Percentiles rank a stretch among this genome's conserved stretches.
Evolutionary conservation across 2,113 vertebrate genomes (phyloP).

Genomic region (Melospiza melodia): DNA sequence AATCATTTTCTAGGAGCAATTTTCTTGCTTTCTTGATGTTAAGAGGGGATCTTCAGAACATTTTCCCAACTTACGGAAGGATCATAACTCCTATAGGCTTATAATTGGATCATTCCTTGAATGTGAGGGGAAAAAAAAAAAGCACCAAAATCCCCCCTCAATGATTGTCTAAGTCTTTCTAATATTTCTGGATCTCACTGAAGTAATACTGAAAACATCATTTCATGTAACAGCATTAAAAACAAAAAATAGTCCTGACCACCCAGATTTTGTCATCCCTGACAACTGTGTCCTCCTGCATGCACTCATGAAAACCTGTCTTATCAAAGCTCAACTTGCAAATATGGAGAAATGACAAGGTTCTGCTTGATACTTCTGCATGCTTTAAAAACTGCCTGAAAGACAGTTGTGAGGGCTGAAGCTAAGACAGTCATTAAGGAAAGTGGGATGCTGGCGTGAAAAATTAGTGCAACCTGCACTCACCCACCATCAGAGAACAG

Average conservation of each 20-base stretch:
- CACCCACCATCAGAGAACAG: not conserved
- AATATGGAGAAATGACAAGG: not conserved
- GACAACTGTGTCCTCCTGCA: not conserved
- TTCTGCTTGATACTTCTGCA: not conserved
- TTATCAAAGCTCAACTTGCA: not conserved
- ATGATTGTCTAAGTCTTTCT: not conserved
- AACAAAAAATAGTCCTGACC: not conserved
- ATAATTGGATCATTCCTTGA: not conserved
- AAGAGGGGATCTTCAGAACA: not conserved
- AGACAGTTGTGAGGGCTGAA: not conserved
- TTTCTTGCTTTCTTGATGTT: not conserved
- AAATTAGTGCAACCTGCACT: not conserved
- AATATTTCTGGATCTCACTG: not conserved
- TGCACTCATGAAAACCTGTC: not conserved
- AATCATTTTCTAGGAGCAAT: not conserved
- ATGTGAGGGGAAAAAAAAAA: not conserved
- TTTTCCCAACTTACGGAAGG: not conserved
- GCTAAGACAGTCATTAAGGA: not conserved
- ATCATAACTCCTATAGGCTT: not conserved
- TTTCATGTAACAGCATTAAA: not conserved
- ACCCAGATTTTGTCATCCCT: not conserved
- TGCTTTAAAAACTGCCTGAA: not conserved
- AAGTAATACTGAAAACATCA: not conserved
- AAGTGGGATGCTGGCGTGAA: not conserved
- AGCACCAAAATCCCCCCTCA: fast-evolving